phyloP scores from a whole-genome alignment of 2,888 invertebrate species.

The Lycocerus yunnanus region DNA sequence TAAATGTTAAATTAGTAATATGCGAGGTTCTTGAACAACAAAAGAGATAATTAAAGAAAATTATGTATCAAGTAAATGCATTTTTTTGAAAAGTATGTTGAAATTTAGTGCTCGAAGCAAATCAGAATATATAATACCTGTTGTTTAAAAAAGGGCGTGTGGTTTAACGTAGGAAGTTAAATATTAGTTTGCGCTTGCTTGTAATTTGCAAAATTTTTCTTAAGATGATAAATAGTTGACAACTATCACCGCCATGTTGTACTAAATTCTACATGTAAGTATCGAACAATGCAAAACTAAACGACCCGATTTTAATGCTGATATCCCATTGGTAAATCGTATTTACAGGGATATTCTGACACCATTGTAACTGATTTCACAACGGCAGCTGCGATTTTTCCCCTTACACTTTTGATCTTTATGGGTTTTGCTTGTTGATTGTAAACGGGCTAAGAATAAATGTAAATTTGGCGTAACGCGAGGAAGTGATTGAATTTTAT shows the following conservation, averaged over 20 bases:
- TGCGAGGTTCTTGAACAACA: background rate
- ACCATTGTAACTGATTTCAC: conserved; percentile 35
- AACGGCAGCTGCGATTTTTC: conserved; percentile 35
- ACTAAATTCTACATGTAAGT: conserved; percentile 13
- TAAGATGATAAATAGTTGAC: conserved; percentile 15
- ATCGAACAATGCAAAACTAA: conserved; percentile 23
- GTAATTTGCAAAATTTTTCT: conserved; percentile 2
- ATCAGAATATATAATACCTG: conserved; percentile 1
- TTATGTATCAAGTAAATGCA: background rate
- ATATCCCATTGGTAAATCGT: conserved; percentile 26
- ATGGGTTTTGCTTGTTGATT: conserved; percentile 20
- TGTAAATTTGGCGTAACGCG: conserved; percentile 31
- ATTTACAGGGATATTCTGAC: conserved; percentile 26
- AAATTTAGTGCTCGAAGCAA: background rate
- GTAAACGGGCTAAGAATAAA: conserved; percentile 27
- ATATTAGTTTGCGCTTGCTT: conserved; percentile 6
- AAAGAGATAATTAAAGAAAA: background rate
- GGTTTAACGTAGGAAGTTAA: conserved; percentile 15
- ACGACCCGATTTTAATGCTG: conserved; percentile 31
- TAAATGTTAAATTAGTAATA: background rate
- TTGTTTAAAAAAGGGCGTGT: conserved; percentile 7
- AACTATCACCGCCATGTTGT: conserved; percentile 23
- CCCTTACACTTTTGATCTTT: conserved; percentile 23
- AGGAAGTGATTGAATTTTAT: conserved; percentile 31
- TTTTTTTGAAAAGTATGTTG: background rate